phyloP scores from a whole-genome alignment of 2,888 invertebrate genomes.

The Horisme vitalbata region DNA sequence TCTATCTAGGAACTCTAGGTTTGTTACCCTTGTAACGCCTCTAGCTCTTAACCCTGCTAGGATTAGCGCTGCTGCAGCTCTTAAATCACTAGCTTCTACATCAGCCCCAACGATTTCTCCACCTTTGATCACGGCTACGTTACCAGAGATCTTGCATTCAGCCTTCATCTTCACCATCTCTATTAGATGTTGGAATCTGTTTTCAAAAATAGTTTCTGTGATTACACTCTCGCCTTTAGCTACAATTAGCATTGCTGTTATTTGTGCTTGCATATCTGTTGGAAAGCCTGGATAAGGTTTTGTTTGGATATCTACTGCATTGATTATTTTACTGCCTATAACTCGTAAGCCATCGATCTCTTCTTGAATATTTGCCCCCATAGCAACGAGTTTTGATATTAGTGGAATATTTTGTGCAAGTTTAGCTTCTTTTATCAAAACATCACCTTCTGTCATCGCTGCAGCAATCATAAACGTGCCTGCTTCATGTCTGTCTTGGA shows the following conservation, averaged over 20 bases:
- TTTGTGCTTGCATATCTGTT: slow-evolving; percentile 24
- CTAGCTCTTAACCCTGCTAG: slow-evolving; percentile 17
- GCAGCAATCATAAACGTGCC: slow-evolving; percentile 33
- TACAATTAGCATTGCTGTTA: slow-evolving; percentile 10
- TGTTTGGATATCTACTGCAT: slow-evolving; percentile 11
- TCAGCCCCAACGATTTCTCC: slow-evolving; percentile 3
- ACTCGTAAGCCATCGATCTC: slow-evolving; percentile 19
- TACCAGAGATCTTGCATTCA: slow-evolving; percentile 1
- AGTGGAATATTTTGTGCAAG: slow-evolving; percentile 8
- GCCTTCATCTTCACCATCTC: slow-evolving; percentile 20
- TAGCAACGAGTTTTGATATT: slow-evolving; percentile 13
- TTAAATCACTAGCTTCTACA: slow-evolving; percentile 16
- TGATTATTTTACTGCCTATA: slow-evolving; percentile 15
- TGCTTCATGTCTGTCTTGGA: slow-evolving; percentile 28
- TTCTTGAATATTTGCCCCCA: slow-evolving; percentile 16
- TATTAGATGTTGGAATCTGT: slow-evolving; percentile 22
- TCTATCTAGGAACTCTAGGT: slow-evolving; percentile 21
- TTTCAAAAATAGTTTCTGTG: slow-evolving; percentile 23
- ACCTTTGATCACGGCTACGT: slow-evolving; percentile 13
- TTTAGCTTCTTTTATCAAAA: slow-evolving; percentile 16
- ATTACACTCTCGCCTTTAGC: slow-evolving; percentile 16
- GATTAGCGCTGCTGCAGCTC: slow-evolving; percentile 23
- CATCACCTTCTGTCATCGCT: slow-evolving; percentile 25
- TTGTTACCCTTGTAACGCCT: slow-evolving; percentile 13
- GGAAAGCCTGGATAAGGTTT: slow-evolving; percentile 24